Evolutionary conservation across 37 sponge, comb jelly and placozoan genomes (phyloP), one percentile per base, ranked within the genome.

Genomic region (Hormiphora californensis): DNA sequence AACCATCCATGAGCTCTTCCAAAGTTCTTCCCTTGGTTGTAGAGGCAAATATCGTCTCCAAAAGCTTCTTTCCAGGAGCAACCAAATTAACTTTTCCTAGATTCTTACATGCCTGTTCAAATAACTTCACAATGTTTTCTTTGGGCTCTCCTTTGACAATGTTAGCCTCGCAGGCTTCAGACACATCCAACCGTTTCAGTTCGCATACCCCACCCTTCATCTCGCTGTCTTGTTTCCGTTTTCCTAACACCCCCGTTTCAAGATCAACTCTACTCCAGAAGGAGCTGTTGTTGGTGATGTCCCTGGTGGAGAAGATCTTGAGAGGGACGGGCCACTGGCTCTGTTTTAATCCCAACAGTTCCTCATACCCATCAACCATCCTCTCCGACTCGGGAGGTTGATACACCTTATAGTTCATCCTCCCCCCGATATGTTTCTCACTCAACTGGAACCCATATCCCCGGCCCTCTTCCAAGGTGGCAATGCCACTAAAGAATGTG

Each of bases 401-500:
- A 40, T 73, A 25, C 4, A 73, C 81, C 25, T 73, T 73, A 21
- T 43, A 39, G 25, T 41, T 73, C 2, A n/a, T 0, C 23, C 81
- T 39, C 15, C 81, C 81, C 1, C 46, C 17, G 25, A 73, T 73
- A 46, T 73, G 81, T 28, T 73, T 73, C 22, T 73, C 81, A 28
- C 46, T 43, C 1, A 73, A 46, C 43, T 73, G 81, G 27, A 73
- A 73, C 30, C 81, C 81, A 7, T 21, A 2, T 11, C 1, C 17
- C 44, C 43, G 40, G 17, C 36, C 81, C 25, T 73, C 36, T 41
- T 39, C 81, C 1, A 73, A 23, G 7, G 81, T 25, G 0, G 81
- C 40, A 46, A 73, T n/a, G 9, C 81, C 81, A 73, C 81, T 73
- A 19, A 73, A 27, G 25, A 73, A 73, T 39, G 81, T 73, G 81